phyloP scores from a whole-genome alignment of 2,888 invertebrate species.

The Tanaodytes sp. region DNA sequence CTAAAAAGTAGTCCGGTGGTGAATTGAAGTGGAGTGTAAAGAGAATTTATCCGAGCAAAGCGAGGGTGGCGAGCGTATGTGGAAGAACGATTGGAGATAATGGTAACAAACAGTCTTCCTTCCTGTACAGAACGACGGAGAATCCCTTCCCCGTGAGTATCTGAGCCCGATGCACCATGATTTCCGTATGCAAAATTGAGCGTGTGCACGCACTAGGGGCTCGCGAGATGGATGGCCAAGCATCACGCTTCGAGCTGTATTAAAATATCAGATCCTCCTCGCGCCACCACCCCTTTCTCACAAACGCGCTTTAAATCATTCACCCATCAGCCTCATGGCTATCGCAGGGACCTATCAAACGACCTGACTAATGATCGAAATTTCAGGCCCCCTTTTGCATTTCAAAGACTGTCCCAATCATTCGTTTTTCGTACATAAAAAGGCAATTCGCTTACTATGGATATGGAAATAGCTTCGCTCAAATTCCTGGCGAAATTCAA shows the following conservation, averaged over 20 bases:
- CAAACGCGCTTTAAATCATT: constrained; percentile 69
- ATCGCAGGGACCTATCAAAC: constrained; percentile 67
- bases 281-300: constrained; percentile 47
- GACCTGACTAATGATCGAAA: too few species aligned
- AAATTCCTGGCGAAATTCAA: too few species aligned
- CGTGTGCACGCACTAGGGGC: constrained; percentile 67
- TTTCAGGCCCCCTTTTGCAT: too few species aligned
- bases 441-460: too few species aligned
- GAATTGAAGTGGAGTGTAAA: constrained; percentile 41
- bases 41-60: constrained; percentile 39
- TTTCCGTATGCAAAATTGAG: constrained; percentile 73
- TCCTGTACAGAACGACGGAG: constrained; percentile 71
- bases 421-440: too few species aligned
- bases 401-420: too few species aligned
- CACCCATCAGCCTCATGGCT: constrained; percentile 67
- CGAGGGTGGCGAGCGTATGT: constrained; percentile 43
- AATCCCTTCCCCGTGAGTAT: constrained; percentile 49
- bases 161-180: constrained; percentile 61
- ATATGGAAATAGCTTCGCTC: too few species aligned
- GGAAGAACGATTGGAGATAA: constrained; percentile 67
- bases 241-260: constrained; percentile 71
- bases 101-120: constrained; percentile 73
- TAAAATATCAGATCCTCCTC: constrained; percentile 67
- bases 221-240: constrained; percentile 70
- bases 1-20: constrained; percentile 31